A percentile compares a stretch with the other conserved stretches of the same genome.
phyloP scores from a whole-genome alignment of 2,888 invertebrate species.

The Chaitophorus viminalis region DNA sequence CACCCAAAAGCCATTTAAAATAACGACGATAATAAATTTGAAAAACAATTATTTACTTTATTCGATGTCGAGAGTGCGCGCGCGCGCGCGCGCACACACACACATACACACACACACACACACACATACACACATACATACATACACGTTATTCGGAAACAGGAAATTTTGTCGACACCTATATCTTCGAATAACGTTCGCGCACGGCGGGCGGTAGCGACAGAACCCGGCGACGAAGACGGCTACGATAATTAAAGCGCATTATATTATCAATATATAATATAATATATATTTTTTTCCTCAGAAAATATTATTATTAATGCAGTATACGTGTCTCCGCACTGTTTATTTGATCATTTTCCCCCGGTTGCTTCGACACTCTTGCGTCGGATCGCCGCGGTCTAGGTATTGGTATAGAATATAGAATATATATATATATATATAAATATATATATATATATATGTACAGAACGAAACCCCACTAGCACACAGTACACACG shows the following conservation, averaged over 20 bases:
- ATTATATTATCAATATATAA: background rate
- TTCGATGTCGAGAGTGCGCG: background rate
- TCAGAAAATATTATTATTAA: background rate
- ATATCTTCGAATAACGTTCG: constrained; percentile 19
- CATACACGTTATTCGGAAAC: constrained; percentile 42
- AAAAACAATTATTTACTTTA: constrained; percentile 37
- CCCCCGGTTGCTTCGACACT: background rate
- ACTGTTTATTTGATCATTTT: background rate
- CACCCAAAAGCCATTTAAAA: constrained; percentile 57
- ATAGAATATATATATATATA: too few relatives aligned
- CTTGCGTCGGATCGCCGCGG: background rate
- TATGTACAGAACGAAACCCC: background rate
- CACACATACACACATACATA: too few relatives aligned
- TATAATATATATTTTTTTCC: background rate
- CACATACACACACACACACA: too few relatives aligned
- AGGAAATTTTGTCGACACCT: constrained; percentile 62
- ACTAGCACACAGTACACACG: background rate
- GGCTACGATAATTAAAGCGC: constrained; percentile 9
- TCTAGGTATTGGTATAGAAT: background rate
- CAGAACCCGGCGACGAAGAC: background rate
- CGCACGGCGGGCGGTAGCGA: constrained; percentile 42
- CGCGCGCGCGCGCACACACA: too few relatives aligned
- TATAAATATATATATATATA: background rate
- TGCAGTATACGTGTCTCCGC: background rate
- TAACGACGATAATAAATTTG: constrained; percentile 59